Conservation (phyloP, 2,797 vertebrate genomes). For the Gallinago nigripennis region DNA sequence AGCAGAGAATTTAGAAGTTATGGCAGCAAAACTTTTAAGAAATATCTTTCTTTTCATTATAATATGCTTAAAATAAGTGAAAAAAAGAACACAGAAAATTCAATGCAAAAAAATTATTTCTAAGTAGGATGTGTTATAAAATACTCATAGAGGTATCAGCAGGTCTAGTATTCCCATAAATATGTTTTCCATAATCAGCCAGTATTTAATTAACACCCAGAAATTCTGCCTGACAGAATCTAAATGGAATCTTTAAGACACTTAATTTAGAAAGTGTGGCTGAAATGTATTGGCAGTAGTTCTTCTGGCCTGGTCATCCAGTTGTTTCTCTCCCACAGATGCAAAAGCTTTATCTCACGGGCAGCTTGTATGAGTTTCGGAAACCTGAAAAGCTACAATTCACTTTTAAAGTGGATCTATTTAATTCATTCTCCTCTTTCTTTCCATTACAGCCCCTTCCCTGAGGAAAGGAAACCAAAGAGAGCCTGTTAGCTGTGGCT, state of each 20-base stretch:
- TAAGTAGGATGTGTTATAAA: not conserved
- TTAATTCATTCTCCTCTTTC: conserved; percentile 4
- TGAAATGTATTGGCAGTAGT: not conserved
- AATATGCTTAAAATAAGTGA: not conserved
- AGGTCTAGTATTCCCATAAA: conserved; percentile 45
- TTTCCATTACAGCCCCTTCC: conserved; percentile 21
- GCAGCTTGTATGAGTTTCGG: not conserved
- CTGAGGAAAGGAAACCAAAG: not conserved
- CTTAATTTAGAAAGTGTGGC: conserved; percentile 28
- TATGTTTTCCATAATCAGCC: conserved; percentile 38
- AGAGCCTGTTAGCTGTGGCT: not conserved
- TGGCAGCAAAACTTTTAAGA: not conserved
- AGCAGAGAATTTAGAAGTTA: not conserved
- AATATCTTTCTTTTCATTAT: not conserved
- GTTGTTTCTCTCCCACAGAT: not conserved
- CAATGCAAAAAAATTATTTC: not conserved
- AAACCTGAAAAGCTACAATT: not conserved
- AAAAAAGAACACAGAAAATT: not conserved
- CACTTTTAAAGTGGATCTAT: not conserved
- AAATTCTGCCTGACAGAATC: conserved; percentile 46
- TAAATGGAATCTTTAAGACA: conserved; percentile 61
- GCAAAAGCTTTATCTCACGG: not conserved
- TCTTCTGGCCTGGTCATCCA: not conserved
- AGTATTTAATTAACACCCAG: conserved; percentile 55
- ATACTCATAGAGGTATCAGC: conserved; percentile 4